A percentile compares a stretch with the other conserved stretches of the same genome.
Conservation (phyloP, 2,113 vertebrate genomes). For the Ophiodon elongatus region DNA sequence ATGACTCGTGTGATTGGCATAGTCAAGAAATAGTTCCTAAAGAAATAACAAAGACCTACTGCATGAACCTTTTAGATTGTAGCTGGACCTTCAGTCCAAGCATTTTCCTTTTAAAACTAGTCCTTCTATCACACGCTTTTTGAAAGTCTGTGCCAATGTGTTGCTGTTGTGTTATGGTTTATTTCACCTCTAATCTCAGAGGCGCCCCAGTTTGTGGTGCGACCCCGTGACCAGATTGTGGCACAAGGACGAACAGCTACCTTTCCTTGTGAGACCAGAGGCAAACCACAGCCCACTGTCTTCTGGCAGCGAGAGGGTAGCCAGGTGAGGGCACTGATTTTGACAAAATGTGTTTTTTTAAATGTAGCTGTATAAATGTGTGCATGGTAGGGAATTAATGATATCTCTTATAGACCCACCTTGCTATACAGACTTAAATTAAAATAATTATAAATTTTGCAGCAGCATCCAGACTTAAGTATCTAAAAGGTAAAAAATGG, state of each 20-base stretch:
- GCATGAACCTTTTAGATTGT: slow-evolving; percentile 68
- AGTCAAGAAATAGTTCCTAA: slow-evolving; percentile 32
- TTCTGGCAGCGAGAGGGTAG: slow-evolving; percentile 99
- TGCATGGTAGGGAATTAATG: neutral
- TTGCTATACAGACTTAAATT: neutral
- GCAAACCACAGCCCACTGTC: slow-evolving; percentile 97
- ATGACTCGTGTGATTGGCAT: slow-evolving; percentile 60
- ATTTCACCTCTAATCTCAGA: slow-evolving; percentile 86
- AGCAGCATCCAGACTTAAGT: slow-evolving; percentile 1
- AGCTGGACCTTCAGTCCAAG: slow-evolving; percentile 24
- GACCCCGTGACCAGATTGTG: slow-evolving; percentile 97
- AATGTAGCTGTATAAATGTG: neutral
- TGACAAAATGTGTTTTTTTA: neutral
- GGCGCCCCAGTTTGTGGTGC: slow-evolving; percentile 97
- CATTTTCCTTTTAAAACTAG: slow-evolving; percentile 16
- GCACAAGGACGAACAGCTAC: slow-evolving; percentile 94
- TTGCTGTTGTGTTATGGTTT: slow-evolving; percentile 46
- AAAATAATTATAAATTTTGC: neutral
- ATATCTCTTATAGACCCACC: neutral
- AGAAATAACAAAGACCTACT: slow-evolving; percentile 23
- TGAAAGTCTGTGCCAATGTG: slow-evolving; percentile 13
- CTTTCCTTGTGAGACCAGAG: slow-evolving; percentile 98
- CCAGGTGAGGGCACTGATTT: slow-evolving; percentile 86
- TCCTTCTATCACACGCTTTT: neutral
- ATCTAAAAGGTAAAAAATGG: slow-evolving; percentile 43